Percentiles rank a stretch among this genome's conserved stretches.
Evolutionary conservation across 2,888 invertebrate species (phyloP).

Genomic region (Megaustenia siamemsis): DNA sequence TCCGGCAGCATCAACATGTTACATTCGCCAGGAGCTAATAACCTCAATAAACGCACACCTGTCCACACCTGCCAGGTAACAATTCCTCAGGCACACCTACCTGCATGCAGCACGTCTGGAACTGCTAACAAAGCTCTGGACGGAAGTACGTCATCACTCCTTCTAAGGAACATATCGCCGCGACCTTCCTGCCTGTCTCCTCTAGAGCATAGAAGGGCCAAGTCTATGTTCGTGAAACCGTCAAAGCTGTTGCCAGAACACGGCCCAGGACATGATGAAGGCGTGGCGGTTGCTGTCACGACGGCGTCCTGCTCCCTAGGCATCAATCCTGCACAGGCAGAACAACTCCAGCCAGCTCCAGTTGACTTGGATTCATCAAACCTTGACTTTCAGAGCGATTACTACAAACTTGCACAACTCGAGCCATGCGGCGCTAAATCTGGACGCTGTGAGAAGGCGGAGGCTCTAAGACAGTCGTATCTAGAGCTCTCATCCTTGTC

Average conservation of each 20-base stretch:
- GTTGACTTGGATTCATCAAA: not conserved
- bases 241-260: not conserved
- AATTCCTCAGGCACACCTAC: not conserved
- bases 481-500: slow-evolving; percentile 7
- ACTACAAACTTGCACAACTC: slow-evolving; percentile 39
- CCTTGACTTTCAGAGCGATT: slow-evolving; percentile 23
- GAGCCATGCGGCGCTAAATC: slow-evolving; percentile 43
- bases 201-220: slow-evolving; percentile 1
- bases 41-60: slow-evolving; percentile 18
- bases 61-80: not conserved
- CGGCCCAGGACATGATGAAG: not conserved
- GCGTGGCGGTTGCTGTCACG: not conserved
- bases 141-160: not conserved
- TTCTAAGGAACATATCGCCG: not conserved
- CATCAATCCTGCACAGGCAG: not conserved
- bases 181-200: slow-evolving; percentile 45
- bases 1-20: slow-evolving; percentile 17
- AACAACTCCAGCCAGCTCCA: not conserved
- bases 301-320: slow-evolving; percentile 12
- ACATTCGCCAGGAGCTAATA: not conserved
- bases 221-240: slow-evolving; percentile 28
- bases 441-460: slow-evolving; percentile 47
- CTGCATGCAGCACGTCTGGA: not conserved
- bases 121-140: not conserved
- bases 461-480: slow-evolving; percentile 19